Evolutionary conservation across 2,888 invertebrate genomes (phyloP).

Genomic region (Parnassius apollo): DNA sequence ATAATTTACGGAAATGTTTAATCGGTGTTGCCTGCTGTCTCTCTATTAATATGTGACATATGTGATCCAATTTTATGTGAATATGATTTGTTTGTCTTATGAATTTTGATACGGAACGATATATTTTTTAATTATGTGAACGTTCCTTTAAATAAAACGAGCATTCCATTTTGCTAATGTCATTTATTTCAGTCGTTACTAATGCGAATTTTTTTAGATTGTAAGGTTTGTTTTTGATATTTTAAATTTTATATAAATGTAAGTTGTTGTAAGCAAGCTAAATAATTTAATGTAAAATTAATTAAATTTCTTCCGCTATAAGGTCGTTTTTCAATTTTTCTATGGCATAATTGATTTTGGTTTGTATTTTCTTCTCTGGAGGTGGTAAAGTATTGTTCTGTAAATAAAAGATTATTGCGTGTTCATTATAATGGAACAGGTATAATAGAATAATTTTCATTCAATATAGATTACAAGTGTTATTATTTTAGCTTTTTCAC

Average conservation of each 20-base stretch:
- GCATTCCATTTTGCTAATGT: constrained; percentile 33
- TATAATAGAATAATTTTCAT: too few species aligned
- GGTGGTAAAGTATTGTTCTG: constrained; percentile 61
- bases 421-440: too few species aligned
- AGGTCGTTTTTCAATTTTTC: constrained; percentile 60
- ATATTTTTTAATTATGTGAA: too few species aligned
- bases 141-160: not conserved
- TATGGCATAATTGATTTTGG: constrained; percentile 51
- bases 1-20: not conserved
- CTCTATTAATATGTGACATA: not conserved
- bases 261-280: not conserved
- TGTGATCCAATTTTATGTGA: not conserved
- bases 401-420: constrained; percentile 28
- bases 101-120: not conserved
- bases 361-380: constrained; percentile 52
- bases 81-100: not conserved
- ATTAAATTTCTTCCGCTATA: constrained; percentile 64
- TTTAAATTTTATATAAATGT: constrained; percentile 42
- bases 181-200: constrained; percentile 50
- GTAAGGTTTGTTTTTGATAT: constrained; percentile 32
- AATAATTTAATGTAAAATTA: not conserved
- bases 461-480: too few species aligned
- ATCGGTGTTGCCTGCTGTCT: not conserved
- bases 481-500: too few species aligned
- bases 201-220: constrained; percentile 34